These are phyloP conservation scores for Odocoileus virginianus DNA, from an alignment of 2,113 vertebrate species.

Conservation along the genomic window DNA sequence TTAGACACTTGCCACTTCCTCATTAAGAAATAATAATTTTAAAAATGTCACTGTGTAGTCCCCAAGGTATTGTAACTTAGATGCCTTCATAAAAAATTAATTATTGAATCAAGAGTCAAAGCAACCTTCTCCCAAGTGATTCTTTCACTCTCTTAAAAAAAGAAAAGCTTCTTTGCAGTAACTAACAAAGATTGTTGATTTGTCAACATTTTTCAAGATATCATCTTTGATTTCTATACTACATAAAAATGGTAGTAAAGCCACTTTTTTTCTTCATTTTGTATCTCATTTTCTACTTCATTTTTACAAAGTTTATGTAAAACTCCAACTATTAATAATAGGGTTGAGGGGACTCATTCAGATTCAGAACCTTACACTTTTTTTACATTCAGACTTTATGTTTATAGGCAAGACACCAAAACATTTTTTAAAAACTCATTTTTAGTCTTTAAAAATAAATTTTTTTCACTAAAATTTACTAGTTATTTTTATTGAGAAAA, in stretches of 20 bases:
- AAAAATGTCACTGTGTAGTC: slow-evolving; percentile 32
- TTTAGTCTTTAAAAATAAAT: neutral
- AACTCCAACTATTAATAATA: neutral
- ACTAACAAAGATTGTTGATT: neutral
- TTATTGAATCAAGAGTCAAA: slow-evolving; percentile 28
- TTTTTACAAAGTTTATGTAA: neutral
- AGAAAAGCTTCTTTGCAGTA: neutral
- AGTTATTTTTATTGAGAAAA: slow-evolving; percentile 26
- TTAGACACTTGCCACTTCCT: slow-evolving; percentile 50
- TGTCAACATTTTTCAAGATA: neutral
- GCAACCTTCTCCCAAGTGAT: slow-evolving; percentile 24
- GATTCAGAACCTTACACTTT: neutral
- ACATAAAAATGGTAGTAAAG: neutral
- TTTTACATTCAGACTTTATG: neutral
- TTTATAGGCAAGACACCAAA: neutral
- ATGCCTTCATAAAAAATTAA: slow-evolving; percentile 64
- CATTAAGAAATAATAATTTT: slow-evolving; percentile 27
- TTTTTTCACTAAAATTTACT: neutral
- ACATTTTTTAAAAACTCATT: neutral
- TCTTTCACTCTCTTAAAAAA: neutral
- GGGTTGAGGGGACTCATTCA: neutral
- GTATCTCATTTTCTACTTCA: neutral
- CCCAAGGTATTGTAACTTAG: slow-evolving; percentile 34
- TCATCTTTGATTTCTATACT: neutral
- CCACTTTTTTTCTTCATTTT: neutral